Percentiles rank a stretch among this genome's conserved stretches.
Conservation (phyloP, 2,113 vertebrate species). For the Alouatta palliata region DNA sequence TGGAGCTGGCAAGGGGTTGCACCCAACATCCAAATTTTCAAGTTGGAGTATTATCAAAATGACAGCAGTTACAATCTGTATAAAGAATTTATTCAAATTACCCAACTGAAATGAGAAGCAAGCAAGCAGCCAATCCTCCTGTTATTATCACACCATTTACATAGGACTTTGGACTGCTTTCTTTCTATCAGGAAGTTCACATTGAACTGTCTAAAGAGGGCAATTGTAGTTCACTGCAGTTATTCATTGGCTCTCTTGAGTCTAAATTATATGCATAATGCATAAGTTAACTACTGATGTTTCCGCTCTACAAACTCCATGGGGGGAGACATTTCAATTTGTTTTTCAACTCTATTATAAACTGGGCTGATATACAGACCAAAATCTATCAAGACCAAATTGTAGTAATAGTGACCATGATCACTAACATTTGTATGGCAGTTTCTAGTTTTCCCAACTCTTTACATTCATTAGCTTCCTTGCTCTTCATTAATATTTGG, state of each 20-base stretch:
- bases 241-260: slow-evolving; percentile 39
- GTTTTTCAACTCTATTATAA: slow-evolving; percentile 65
- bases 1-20: slow-evolving; percentile 52
- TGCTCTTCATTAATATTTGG: neutral
- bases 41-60: slow-evolving; percentile 71
- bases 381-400: slow-evolving; percentile 54
- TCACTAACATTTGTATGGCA: slow-evolving; percentile 65
- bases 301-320: slow-evolving; percentile 52
- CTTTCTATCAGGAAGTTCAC: slow-evolving; percentile 63
- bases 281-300: slow-evolving; percentile 57
- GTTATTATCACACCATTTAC: slow-evolving; percentile 65
- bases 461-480: slow-evolving; percentile 8
- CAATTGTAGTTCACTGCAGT: slow-evolving; percentile 17
- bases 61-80: slow-evolving; percentile 74
- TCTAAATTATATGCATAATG: slow-evolving; percentile 69
- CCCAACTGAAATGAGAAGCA: slow-evolving; percentile 63
- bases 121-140: slow-evolving; percentile 57
- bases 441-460: neutral
- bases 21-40: slow-evolving; percentile 67
- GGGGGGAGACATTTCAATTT: slow-evolving; percentile 49
- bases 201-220: slow-evolving; percentile 48
- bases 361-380: slow-evolving; percentile 42
- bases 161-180: slow-evolving; percentile 50
- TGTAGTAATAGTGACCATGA: slow-evolving; percentile 58
- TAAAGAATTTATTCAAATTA: slow-evolving; percentile 74